phyloP scores from a whole-genome alignment of 92 coral and sea anemone genomes.

The Zoanthus solanderi region DNA sequence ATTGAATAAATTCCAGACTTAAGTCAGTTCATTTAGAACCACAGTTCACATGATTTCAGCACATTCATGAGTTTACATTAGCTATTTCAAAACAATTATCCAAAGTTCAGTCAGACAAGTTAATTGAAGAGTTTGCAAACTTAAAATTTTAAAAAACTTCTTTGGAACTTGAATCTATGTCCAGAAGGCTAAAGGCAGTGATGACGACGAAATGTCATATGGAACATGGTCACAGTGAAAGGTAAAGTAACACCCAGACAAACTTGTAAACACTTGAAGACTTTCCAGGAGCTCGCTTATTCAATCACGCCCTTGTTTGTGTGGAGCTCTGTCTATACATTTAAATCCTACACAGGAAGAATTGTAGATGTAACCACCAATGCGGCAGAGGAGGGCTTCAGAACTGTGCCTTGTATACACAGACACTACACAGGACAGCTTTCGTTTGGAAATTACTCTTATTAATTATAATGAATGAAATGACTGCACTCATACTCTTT shows the following conservation, averaged over 20 bases:
- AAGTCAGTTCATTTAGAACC: no score
- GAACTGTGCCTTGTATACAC: not conserved
- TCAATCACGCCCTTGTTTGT: constrained; percentile 18
- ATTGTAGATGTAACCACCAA: not conserved
- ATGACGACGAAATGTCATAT: not conserved
- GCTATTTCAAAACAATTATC: no score
- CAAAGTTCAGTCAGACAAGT: no score
- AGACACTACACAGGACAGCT: not conserved
- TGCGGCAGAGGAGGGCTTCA: constrained; percentile 3
- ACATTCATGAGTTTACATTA: no score
- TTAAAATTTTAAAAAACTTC: not conserved
- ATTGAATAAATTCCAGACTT: no score
- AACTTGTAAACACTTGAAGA: constrained; percentile 14
- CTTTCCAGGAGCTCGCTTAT: not conserved
- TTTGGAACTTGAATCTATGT: no score
- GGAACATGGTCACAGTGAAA: constrained; percentile 13
- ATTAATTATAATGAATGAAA: not conserved
- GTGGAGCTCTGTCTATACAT: not conserved
- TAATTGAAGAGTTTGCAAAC: not conserved
- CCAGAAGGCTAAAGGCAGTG: no score
- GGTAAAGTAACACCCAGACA: constrained; percentile 9
- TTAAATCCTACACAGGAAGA: constrained; percentile 4
- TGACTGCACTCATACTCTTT: not conserved
- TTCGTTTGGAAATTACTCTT: not conserved
- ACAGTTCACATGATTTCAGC: no score